Conservation (phyloP, 2,888 invertebrate genomes). For the Dinocampus coccinellae region DNA sequence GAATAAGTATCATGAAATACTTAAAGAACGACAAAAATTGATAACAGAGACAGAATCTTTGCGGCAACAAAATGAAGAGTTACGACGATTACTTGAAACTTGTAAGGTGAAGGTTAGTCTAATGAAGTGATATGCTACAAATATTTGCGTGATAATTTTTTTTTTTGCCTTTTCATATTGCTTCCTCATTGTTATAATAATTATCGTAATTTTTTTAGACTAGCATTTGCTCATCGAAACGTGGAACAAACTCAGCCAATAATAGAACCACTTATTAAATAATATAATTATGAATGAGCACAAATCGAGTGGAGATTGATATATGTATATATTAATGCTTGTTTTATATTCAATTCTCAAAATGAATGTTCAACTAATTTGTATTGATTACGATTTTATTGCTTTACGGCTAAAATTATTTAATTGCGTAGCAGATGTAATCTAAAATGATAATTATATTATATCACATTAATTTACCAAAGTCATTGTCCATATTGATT, state of each 20-base stretch:
- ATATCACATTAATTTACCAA: background rate
- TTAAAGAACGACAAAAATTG: conserved; percentile 78
- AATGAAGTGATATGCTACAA: too few relatives aligned
- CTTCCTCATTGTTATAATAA: background rate
- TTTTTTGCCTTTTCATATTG: too few relatives aligned
- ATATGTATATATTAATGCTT: background rate
- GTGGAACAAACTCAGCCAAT: conserved; percentile 15
- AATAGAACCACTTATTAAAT: background rate
- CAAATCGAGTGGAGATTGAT: too few relatives aligned
- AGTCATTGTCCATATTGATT: background rate
- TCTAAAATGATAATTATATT: conserved; percentile 7
- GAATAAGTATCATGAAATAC: conserved; percentile 75
- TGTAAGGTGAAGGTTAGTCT: conserved; percentile 66
- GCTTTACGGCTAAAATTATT: background rate
- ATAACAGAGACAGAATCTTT: conserved; percentile 77
- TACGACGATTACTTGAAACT: conserved; percentile 77
- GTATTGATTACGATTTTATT: background rate
- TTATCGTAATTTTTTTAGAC: conserved; percentile 22
- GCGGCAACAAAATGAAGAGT: conserved; percentile 77
- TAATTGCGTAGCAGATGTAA: conserved; percentile 1
- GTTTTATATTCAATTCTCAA: background rate
- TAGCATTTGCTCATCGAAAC: background rate
- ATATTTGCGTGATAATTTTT: too few relatives aligned
- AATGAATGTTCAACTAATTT: background rate
- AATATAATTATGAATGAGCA: background rate